Percentiles rank a stretch among this genome's conserved stretches.
These are phyloP conservation scores for Andrena haemorrhoa DNA, from an alignment of 2,888 invertebrate genomes.

Conservation along the genomic window DNA sequence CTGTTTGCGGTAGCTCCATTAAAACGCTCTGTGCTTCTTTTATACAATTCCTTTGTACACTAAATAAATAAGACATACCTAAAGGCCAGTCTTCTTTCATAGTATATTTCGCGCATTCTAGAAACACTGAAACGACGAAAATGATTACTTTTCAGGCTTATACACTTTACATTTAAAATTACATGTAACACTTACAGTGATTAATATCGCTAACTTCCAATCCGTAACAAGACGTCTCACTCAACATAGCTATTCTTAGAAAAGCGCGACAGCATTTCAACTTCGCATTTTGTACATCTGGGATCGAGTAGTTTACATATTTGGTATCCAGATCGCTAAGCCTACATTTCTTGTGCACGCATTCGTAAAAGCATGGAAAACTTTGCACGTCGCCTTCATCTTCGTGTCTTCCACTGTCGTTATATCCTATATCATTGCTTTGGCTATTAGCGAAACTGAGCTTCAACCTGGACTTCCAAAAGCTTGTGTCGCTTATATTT, in stretches of 20 bases:
- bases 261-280: slow-evolving; percentile 82
- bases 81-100: slow-evolving; percentile 86
- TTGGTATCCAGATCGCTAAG: slow-evolving; percentile 80
- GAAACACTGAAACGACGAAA: slow-evolving; percentile 82
- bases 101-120: slow-evolving; percentile 85
- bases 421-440: slow-evolving; percentile 60
- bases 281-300: slow-evolving; percentile 79
- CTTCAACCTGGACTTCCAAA: slow-evolving; percentile 83
- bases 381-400: slow-evolving; percentile 74
- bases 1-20: slow-evolving; percentile 73
- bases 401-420: slow-evolving; percentile 57
- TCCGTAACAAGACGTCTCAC: slow-evolving; percentile 82
- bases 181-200: slow-evolving; percentile 78
- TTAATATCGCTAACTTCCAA: slow-evolving; percentile 79
- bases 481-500: slow-evolving; percentile 81
- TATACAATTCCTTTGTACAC: slow-evolving; percentile 80
- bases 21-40: slow-evolving; percentile 73
- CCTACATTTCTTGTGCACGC: slow-evolving; percentile 78
- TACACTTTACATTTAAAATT: not conserved
- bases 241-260: slow-evolving; percentile 82
- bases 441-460: slow-evolving; percentile 67
- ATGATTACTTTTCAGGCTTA: slow-evolving; percentile 8
- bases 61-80: slow-evolving; percentile 86
- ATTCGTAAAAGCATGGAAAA: slow-evolving; percentile 83
- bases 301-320: slow-evolving; percentile 82